These are phyloP conservation scores for Micrasema longulum DNA, from an alignment of 1,140 invertebrate genomes.

Conservation along the genomic window DNA sequence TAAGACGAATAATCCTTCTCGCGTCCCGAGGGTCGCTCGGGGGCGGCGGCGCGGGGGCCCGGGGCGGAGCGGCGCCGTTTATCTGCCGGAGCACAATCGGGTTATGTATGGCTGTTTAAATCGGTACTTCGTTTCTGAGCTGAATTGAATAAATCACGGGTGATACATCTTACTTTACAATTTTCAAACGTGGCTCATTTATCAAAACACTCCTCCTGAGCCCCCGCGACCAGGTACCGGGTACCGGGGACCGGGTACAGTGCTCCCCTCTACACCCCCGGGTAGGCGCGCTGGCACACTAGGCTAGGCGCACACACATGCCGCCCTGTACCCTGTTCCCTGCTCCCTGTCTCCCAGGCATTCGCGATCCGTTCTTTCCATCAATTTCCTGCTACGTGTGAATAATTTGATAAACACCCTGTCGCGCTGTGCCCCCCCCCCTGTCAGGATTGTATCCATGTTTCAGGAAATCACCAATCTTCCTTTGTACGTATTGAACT, in stretches of 20 bases:
- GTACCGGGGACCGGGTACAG: too few species aligned
- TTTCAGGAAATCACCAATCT: too few species aligned
- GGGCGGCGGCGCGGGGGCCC: neutral
- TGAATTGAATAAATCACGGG: slow-evolving; percentile 52
- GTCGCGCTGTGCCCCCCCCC: neutral
- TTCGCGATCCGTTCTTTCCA: too few species aligned
- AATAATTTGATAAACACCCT: too few species aligned
- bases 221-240: neutral
- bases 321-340: too few species aligned
- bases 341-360: too few species aligned
- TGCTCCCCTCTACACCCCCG: neutral
- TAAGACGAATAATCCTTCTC: slow-evolving; percentile 28
- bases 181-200: slow-evolving; percentile 52
- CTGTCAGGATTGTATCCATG: neutral
- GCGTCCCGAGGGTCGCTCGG: neutral
- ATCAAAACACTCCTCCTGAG: slow-evolving; percentile 42
- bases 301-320: too few species aligned
- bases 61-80: slow-evolving; percentile 26
- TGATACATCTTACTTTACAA: slow-evolving; percentile 55
- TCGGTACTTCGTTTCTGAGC: slow-evolving; percentile 48
- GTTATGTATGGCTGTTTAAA: slow-evolving; percentile 50
- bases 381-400: too few species aligned
- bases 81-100: slow-evolving; percentile 44
- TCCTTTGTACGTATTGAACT: too few species aligned
- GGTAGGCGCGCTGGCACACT: neutral